Conservation (phyloP, 2,888 invertebrate species). For the Coremacera marginata region DNA sequence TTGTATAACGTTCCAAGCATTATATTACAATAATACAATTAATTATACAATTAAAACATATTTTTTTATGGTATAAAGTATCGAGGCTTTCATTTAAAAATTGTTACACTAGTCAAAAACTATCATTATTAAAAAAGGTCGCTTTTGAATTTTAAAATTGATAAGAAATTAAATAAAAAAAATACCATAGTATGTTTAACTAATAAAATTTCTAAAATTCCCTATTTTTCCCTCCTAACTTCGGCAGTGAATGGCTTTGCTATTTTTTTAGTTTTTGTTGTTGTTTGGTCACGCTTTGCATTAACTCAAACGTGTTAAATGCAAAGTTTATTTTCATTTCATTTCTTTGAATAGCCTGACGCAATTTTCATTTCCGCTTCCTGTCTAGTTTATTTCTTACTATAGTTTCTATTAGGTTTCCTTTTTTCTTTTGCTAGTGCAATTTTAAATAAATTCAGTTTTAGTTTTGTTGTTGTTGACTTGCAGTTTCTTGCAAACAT, state of each 20-base stretch:
- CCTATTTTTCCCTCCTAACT: not conserved
- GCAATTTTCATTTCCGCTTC: slow-evolving; percentile 25
- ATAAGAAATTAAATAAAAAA: no score
- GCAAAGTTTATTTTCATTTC: slow-evolving; percentile 48
- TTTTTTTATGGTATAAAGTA: no score
- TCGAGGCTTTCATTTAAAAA: no score
- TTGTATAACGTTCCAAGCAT: no score
- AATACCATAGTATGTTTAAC: no score
- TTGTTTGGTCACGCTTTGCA: slow-evolving; percentile 32
- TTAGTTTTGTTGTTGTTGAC: not conserved
- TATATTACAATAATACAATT: no score
- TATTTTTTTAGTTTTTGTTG: slow-evolving; percentile 39
- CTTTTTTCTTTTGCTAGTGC: not conserved
- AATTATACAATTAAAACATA: no score
- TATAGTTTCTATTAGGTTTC: not conserved
- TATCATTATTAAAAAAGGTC: no score
- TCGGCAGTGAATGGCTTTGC: not conserved
- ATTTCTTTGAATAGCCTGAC: slow-evolving; percentile 5
- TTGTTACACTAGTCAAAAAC: no score
- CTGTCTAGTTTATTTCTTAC: not conserved
- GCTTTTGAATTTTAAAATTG: no score
- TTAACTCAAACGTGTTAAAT: slow-evolving; percentile 56
- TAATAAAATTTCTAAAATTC: not conserved
- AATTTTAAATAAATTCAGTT: not conserved
- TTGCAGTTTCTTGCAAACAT: slow-evolving; percentile 3